These are phyloP conservation scores for Motacilla tschutschensis DNA, from an alignment of 2,113 vertebrate genomes.

Conservation along the genomic window DNA sequence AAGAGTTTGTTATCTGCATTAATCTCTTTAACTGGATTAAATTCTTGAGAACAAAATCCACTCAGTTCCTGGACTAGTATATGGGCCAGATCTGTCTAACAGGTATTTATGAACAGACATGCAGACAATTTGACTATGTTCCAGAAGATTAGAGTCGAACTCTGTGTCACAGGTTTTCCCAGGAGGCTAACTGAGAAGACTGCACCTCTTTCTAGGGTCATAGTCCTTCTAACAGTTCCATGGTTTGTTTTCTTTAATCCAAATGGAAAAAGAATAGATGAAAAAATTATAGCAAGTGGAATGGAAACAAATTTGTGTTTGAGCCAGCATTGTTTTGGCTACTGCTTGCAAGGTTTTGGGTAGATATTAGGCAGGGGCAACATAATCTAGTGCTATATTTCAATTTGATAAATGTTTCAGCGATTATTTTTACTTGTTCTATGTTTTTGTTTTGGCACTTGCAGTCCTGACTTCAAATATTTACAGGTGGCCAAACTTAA, in stretches of 20 bases:
- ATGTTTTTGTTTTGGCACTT: background rate
- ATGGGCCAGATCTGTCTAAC: background rate
- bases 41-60: slow-evolving; percentile 7
- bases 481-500: background rate
- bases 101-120: background rate
- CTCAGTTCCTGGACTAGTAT: background rate
- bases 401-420: accelerated
- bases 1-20: slow-evolving; percentile 1
- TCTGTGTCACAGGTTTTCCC: background rate
- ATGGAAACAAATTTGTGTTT: background rate
- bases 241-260: background rate
- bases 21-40: slow-evolving; percentile 29
- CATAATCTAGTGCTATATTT: background rate
- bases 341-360: background rate
- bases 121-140: background rate
- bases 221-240: background rate
- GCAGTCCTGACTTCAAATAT: background rate
- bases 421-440: background rate
- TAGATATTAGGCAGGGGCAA: background rate
- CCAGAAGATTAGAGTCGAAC: background rate
- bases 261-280: background rate
- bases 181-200: background rate
- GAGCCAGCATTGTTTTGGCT: background rate
- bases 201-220: background rate
- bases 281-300: background rate